These are phyloP conservation scores for Drosophila trapezifrons DNA, from an alignment of 1,140 invertebrate genomes.

Conservation along the genomic window DNA sequence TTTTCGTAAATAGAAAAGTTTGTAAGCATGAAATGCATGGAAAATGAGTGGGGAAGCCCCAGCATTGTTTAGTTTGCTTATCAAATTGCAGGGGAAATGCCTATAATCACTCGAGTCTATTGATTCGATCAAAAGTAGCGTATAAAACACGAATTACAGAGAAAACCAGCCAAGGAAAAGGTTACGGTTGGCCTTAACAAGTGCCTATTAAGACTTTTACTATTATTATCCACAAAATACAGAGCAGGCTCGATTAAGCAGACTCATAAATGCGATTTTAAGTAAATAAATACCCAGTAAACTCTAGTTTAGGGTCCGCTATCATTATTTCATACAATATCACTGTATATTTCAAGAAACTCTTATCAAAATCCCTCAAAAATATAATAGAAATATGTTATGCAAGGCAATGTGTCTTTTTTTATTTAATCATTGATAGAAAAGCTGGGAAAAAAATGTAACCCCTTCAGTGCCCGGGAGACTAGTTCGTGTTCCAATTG, in stretches of 20 bases:
- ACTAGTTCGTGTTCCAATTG: slow-evolving; percentile 18
- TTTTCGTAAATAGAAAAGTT: background rate
- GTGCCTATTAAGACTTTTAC: background rate
- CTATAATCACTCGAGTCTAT: background rate
- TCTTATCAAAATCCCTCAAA: slow-evolving; percentile 1
- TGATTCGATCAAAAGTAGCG: background rate
- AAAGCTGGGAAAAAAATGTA: background rate
- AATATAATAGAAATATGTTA: background rate
- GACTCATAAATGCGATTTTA: too few species aligned
- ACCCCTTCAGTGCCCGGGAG: background rate
- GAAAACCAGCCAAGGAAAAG: background rate
- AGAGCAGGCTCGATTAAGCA: background rate
- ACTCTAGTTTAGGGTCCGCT: background rate
- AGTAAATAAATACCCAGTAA: too few species aligned
- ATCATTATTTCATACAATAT: slow-evolving; percentile 1
- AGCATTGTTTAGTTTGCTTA: too few species aligned
- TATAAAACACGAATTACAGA: background rate
- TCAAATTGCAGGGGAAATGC: slow-evolving; percentile 2
- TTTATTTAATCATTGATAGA: slow-evolving; percentile 12
- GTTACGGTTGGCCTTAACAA: background rate
- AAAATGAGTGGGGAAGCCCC: background rate
- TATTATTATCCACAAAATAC: background rate
- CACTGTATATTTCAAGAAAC: background rate
- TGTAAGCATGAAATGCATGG: background rate
- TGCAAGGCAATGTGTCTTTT: background rate